phyloP scores from a whole-genome alignment of 2,888 invertebrate genomes.

The Folsomia candida region DNA sequence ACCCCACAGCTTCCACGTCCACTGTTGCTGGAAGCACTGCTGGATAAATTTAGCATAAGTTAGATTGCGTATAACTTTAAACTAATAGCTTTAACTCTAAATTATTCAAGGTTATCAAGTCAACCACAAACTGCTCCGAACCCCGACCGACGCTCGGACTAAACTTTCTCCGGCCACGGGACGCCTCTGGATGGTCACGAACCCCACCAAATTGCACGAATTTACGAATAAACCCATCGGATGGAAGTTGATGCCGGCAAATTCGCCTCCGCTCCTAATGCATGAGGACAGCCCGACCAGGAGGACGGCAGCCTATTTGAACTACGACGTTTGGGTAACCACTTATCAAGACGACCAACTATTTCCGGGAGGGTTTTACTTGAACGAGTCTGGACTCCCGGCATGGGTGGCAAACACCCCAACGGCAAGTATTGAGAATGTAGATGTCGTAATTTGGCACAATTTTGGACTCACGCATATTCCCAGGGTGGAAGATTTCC shows the following conservation, averaged over 20 bases:
- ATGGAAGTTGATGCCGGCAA: conserved; percentile 21
- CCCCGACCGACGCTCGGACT: conserved; percentile 17
- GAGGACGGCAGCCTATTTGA: conserved; percentile 3
- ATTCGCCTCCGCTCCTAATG: conserved; percentile 16
- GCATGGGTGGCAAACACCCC: not conserved
- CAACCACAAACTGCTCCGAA: too few species aligned
- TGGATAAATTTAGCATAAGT: too few species aligned
- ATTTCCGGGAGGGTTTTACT: not conserved
- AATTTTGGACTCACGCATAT: conserved; percentile 23
- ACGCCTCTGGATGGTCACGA: conserved; percentile 27
- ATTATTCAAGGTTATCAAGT: too few species aligned
- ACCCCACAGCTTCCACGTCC: too few species aligned
- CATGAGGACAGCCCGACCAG: conserved; percentile 16
- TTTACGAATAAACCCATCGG: too few species aligned
- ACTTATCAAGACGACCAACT: conserved; percentile 6
- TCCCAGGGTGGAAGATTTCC: conserved; percentile 31
- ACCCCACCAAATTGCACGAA: not conserved
- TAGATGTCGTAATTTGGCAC: conserved; percentile 12
- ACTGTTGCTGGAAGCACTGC: too few species aligned
- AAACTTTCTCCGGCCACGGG: conserved; percentile 13
- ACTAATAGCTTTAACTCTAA: too few species aligned
- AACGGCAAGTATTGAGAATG: not conserved
- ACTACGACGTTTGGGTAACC: conserved; percentile 18
- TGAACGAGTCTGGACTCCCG: not conserved
- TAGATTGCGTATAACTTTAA: too few species aligned